Conservation (phyloP, 2,797 vertebrate species). For the Phalloptychus januarius region DNA sequence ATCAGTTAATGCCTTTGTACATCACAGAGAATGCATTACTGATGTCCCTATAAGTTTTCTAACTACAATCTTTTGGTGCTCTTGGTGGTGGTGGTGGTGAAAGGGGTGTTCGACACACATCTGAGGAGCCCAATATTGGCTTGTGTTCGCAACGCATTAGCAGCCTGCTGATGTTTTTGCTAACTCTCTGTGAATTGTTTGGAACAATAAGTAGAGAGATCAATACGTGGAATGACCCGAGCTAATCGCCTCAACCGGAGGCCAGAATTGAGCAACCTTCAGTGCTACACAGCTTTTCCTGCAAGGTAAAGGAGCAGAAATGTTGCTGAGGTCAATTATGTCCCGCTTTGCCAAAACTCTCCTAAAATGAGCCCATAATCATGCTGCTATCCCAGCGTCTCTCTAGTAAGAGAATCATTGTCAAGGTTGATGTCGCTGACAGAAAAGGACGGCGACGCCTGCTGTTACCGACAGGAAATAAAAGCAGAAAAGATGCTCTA, state of each 20-base stretch:
- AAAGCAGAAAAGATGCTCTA: conserved; percentile 49
- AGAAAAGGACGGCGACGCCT: conserved; percentile 57
- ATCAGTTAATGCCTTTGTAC: conserved; percentile 54
- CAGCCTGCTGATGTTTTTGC: conserved; percentile 36
- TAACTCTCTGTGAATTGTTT: conserved; percentile 59
- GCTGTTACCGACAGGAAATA: conserved; percentile 39
- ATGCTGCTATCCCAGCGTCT: conserved; percentile 23
- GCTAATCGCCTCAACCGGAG: conserved; percentile 46
- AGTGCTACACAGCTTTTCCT: conserved; percentile 13
- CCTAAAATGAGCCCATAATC: conserved; percentile 57
- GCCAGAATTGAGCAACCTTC: conserved; percentile 31
- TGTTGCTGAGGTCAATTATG: conserved; percentile 52
- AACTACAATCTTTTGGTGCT: conserved; percentile 2
- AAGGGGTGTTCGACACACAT: conserved; percentile 8
- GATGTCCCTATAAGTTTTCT: conserved; percentile 51
- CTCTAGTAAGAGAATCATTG: conserved; percentile 31
- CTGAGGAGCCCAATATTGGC: conserved; percentile 55
- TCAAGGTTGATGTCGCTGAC: conserved; percentile 64
- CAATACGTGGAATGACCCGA: conserved; percentile 48
- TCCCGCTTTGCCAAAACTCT: conserved; percentile 55
- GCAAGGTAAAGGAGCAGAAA: conserved; percentile 35
- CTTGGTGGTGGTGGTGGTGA: not conserved
- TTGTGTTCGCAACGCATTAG: conserved; percentile 64
- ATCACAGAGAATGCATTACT: conserved; percentile 57
- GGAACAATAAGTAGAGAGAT: conserved; percentile 52